A percentile compares a stretch with the other conserved stretches of the same genome.
These are phyloP conservation scores for Peucedramus taeniatus DNA, from an alignment of 2,113 vertebrate species.

Conservation along the genomic window DNA sequence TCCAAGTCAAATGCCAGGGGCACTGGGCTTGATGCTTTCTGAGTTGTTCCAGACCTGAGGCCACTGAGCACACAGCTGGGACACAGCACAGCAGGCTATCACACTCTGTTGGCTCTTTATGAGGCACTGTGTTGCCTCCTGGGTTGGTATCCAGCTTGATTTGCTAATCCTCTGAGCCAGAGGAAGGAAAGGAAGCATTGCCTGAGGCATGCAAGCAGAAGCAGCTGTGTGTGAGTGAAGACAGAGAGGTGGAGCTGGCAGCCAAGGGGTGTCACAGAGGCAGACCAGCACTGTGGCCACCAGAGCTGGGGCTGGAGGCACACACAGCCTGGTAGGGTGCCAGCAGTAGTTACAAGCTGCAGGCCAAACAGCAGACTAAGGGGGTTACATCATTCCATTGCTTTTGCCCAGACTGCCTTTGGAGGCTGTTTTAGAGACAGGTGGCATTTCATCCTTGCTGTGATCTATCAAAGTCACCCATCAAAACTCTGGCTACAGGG, in stretches of 20 bases:
- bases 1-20: not conserved
- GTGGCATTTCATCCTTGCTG: not conserved
- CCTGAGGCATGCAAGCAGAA: not conserved
- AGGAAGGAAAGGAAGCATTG: not conserved
- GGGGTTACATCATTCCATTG: not conserved
- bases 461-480: not conserved
- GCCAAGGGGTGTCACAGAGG: not conserved
- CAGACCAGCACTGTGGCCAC: not conserved
- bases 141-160: not conserved
- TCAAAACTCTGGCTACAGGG: not conserved
- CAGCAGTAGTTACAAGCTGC: not conserved
- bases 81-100: not conserved
- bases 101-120: not conserved
- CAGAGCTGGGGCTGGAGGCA: not conserved
- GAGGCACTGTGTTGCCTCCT: not conserved
- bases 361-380: not conserved
- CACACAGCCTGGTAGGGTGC: not conserved
- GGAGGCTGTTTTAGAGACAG: not conserved
- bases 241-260: not conserved
- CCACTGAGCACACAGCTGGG: not conserved
- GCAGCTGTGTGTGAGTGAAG: not conserved
- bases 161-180: not conserved
- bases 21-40: rapidly evolving
- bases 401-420: not conserved
- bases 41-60: not conserved